Percentiles rank a stretch among this genome's conserved stretches.
Conservation (phyloP, 2,888 invertebrate species). For the Pachycephus smyrnensis region DNA sequence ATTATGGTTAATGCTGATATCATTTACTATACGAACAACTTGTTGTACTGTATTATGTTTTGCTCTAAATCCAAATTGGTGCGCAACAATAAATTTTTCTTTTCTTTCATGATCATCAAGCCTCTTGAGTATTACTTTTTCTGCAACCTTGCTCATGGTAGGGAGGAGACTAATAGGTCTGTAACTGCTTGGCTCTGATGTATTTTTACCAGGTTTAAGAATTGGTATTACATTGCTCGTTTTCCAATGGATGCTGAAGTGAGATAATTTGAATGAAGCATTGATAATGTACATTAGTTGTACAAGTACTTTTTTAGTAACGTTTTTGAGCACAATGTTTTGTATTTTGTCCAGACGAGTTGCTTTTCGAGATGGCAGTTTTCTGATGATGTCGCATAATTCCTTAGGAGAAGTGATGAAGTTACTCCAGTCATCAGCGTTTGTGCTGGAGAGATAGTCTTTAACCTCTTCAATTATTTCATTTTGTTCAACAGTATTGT, state of each 20-base stretch:
- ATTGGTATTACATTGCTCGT: constrained; percentile 24
- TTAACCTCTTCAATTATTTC: constrained; percentile 21
- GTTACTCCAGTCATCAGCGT: too few relatives aligned
- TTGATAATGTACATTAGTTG: constrained; percentile 26
- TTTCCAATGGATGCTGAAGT: constrained; percentile 30
- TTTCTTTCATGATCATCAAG: constrained; percentile 11
- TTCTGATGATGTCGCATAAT: too few relatives aligned
- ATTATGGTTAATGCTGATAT: constrained; percentile 33
- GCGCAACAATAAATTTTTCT: constrained; percentile 14
- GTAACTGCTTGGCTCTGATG: constrained; percentile 16
- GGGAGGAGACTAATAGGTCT: constrained; percentile 22
- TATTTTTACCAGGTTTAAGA: constrained; percentile 25
- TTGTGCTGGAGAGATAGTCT: constrained; percentile 10
- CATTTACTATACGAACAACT: constrained; percentile 34
- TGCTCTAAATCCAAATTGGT: constrained; percentile 21
- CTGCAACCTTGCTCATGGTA: constrained; percentile 21
- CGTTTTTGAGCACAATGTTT: constrained; percentile 30
- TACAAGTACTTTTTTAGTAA: constrained; percentile 21
- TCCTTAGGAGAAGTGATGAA: too few relatives aligned
- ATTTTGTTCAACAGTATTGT: constrained; percentile 23
- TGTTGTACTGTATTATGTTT: constrained; percentile 22
- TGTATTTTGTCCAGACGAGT: constrained; percentile 19
- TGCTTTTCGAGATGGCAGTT: too few relatives aligned
- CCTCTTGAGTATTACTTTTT: constrained; percentile 13
- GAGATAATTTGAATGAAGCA: constrained; percentile 20